These are phyloP conservation scores for Dryobates pubescens DNA, from an alignment of 2,797 vertebrate genomes.

Conservation along the genomic window DNA sequence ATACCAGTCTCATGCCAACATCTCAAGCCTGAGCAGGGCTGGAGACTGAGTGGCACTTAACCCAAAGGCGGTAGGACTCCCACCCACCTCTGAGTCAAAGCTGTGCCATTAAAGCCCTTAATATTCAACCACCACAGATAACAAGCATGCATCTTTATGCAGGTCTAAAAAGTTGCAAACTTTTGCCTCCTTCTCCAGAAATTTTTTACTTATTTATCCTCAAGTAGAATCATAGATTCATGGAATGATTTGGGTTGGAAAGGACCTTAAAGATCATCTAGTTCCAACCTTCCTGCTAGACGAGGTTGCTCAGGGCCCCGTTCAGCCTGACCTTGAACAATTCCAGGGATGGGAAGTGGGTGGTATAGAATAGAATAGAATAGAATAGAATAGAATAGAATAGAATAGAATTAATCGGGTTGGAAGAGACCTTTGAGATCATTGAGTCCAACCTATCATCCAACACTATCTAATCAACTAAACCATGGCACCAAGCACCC, in stretches of 20 bases:
- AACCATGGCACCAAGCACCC: too few species aligned
- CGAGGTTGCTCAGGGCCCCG: not conserved
- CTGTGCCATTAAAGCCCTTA: not conserved
- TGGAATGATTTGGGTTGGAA: not conserved
- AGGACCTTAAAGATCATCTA: not conserved
- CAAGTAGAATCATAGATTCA: not conserved
- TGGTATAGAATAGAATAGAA: too few species aligned
- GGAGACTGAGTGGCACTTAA: not conserved
- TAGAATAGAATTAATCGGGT: too few species aligned
- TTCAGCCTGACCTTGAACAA: not conserved
- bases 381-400: too few species aligned
- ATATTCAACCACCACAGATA: not conserved
- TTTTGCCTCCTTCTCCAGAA: not conserved
- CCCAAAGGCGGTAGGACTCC: not conserved
- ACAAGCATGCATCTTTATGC: not conserved
- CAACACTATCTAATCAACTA: too few species aligned
- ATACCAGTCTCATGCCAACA: not conserved
- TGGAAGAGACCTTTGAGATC: too few species aligned
- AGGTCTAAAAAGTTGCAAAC: not conserved
- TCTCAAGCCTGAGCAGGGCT: not conserved
- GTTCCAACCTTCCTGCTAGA: not conserved
- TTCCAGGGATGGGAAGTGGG: not conserved
- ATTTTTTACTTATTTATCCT: not conserved
- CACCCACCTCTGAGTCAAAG: not conserved
- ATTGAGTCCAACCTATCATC: too few species aligned